Conservation (phyloP, 2,888 invertebrate genomes). For the Loripinus fragilis region DNA sequence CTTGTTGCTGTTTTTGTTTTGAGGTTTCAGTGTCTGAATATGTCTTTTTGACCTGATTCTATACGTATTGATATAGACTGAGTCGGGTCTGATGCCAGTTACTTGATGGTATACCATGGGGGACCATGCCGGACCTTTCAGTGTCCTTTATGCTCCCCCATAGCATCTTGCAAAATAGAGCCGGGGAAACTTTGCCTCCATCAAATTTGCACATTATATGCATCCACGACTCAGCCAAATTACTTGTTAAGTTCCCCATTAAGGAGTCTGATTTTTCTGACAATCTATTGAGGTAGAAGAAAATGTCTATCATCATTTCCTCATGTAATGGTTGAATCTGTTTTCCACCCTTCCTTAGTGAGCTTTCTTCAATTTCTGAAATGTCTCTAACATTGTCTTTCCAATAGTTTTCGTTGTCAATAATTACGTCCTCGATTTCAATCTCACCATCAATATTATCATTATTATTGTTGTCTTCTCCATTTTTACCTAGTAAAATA, state of each 20-base stretch:
- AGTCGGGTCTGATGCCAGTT: slow-evolving; percentile 10
- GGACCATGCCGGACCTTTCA: slow-evolving; percentile 29
- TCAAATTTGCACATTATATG: slow-evolving; percentile 32
- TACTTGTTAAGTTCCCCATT: slow-evolving; percentile 31
- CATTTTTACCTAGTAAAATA: no score
- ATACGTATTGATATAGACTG: slow-evolving; percentile 21
- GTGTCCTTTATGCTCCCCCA: slow-evolving; percentile 23
- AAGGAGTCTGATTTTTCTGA: slow-evolving; percentile 23
- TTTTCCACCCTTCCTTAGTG: background rate
- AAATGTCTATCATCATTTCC: slow-evolving; percentile 7
- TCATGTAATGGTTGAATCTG: background rate
- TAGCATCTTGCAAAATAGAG: slow-evolving; percentile 28
- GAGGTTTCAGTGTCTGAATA: background rate
- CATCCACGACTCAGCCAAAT: slow-evolving; percentile 36
- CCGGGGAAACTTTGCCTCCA: slow-evolving; percentile 24
- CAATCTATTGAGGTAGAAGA: slow-evolving; percentile 18
- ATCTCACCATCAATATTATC: slow-evolving; percentile 1
- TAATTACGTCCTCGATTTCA: background rate
- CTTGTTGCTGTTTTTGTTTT: background rate
- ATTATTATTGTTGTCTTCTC: background rate
- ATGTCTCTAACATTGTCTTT: background rate
- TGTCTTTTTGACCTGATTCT: background rate
- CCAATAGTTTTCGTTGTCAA: background rate
- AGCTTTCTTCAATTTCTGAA: background rate
- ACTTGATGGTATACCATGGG: slow-evolving; percentile 13